Evolutionary conservation across 2,888 invertebrate species (phyloP).

Genomic region (Anodontia alba): DNA sequence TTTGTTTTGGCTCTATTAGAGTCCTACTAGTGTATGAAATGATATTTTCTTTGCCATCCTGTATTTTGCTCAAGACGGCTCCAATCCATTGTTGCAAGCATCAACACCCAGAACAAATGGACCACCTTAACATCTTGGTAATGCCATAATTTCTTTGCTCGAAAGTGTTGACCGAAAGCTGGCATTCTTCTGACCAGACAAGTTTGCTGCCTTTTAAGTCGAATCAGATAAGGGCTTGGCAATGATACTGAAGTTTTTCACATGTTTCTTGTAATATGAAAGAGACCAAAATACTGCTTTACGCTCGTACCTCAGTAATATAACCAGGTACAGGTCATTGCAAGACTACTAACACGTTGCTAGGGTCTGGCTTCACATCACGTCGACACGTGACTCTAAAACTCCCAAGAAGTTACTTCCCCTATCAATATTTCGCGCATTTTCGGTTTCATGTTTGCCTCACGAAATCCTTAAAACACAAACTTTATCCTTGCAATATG

Average conservation of each 20-base stretch:
- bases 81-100: slow-evolving; percentile 45
- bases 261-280: slow-evolving; percentile 44
- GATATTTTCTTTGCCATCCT: slow-evolving; percentile 37
- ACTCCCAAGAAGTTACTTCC: too few relatives aligned
- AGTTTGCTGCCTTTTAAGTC: background rate
- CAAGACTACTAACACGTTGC: slow-evolving; percentile 23
- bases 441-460: too few relatives aligned
- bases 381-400: too few relatives aligned
- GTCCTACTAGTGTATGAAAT: slow-evolving; percentile 35
- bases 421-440: too few relatives aligned
- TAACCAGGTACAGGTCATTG: slow-evolving; percentile 31
- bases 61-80: slow-evolving; percentile 46
- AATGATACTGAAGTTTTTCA: slow-evolving; percentile 33
- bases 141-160: slow-evolving; percentile 36
- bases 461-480: too few relatives aligned
- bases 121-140: slow-evolving; percentile 19
- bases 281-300: slow-evolving; percentile 44
- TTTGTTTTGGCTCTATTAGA: slow-evolving; percentile 19
- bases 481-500: too few relatives aligned
- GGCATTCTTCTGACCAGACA: slow-evolving; percentile 36
- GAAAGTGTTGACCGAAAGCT: slow-evolving; percentile 28
- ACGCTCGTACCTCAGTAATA: slow-evolving; percentile 45
- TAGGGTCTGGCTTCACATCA: slow-evolving; percentile 31
- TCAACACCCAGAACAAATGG: slow-evolving; percentile 48
- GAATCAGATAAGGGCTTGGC: slow-evolving; percentile 36